Conservation (phyloP, 2,888 invertebrate species). For the Laspeyria flexula region DNA sequence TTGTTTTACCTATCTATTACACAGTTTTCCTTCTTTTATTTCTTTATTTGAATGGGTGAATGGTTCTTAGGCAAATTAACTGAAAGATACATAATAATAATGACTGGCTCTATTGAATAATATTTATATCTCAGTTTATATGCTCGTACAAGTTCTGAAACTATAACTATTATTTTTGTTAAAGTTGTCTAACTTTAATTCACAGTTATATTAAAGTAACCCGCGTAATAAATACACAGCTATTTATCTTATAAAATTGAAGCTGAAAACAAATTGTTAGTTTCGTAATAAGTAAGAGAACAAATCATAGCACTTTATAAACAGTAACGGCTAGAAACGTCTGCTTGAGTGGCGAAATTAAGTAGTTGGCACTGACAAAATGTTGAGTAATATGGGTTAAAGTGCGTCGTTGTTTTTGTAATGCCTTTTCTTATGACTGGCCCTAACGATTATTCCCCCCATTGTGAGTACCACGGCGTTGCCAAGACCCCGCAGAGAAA, state of each 20-base stretch:
- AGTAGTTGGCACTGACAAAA: constrained; percentile 74
- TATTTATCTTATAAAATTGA: background rate
- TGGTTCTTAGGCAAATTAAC: too few species aligned
- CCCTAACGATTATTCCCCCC: constrained; percentile 83
- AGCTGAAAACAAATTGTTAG: background rate
- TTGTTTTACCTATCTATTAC: too few species aligned
- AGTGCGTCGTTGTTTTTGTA: constrained; percentile 82
- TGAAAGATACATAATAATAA: too few species aligned
- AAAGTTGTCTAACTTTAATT: too few species aligned
- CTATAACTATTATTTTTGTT: too few species aligned
- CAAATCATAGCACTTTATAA: constrained; percentile 20
- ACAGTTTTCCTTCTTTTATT: too few species aligned
- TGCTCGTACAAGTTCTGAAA: too few species aligned
- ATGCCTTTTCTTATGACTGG: constrained; percentile 80
- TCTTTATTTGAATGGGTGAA: too few species aligned
- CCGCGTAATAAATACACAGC: background rate
- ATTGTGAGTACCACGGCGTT: constrained; percentile 77
- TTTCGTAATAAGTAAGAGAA: constrained; percentile 1
- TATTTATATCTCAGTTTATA: too few species aligned
- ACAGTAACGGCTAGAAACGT: constrained; percentile 19
- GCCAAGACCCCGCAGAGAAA: constrained; percentile 81
- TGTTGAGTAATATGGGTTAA: constrained; percentile 74
- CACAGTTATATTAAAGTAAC: background rate
- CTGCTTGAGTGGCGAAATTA: constrained; percentile 56
- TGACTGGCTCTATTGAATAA: too few species aligned